Evolutionary conservation across 2,113 vertebrate genomes (phyloP).

Genomic region (Hippocampus barbouri): DNA sequence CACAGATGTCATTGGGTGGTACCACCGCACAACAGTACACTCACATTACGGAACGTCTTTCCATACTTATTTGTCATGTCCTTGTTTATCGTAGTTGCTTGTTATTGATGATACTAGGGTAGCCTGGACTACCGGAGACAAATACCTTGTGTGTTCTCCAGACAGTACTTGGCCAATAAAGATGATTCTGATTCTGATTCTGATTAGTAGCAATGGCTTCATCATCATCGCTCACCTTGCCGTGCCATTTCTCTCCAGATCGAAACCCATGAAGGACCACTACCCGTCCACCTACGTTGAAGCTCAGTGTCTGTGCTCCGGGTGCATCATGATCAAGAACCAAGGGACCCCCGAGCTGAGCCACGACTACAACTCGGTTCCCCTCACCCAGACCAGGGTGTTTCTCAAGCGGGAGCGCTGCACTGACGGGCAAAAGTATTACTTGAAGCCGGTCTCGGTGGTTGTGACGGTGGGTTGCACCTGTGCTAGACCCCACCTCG

Average conservation of each 20-base stretch:
- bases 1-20: too few relatives aligned
- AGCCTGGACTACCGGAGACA: too few relatives aligned
- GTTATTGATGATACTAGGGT: too few relatives aligned
- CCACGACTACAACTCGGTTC: slow-evolving; percentile 69
- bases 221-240: background rate
- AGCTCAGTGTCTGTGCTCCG: slow-evolving; percentile 79
- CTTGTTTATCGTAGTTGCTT: too few relatives aligned
- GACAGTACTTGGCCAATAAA: too few relatives aligned
- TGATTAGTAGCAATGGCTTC: too few relatives aligned
- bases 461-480: slow-evolving; percentile 78
- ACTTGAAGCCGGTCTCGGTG: slow-evolving; percentile 36
- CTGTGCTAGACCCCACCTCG: slow-evolving; percentile 64
- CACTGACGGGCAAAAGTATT: background rate
- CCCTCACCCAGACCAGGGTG: slow-evolving; percentile 65
- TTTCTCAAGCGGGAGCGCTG: slow-evolving; percentile 76
- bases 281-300: slow-evolving; percentile 71
- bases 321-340: slow-evolving; percentile 72
- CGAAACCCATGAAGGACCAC: slow-evolving; percentile 51
- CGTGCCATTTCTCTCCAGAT: slow-evolving; percentile 51
- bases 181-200: too few relatives aligned
- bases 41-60: too few relatives aligned
- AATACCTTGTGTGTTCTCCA: too few relatives aligned
- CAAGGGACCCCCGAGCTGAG: slow-evolving; percentile 47
- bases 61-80: too few relatives aligned
- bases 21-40: too few relatives aligned